Base-by-base conservation (phyloP, 2,888 invertebrate species). In the Lasioglossum malachurum region DNA sequence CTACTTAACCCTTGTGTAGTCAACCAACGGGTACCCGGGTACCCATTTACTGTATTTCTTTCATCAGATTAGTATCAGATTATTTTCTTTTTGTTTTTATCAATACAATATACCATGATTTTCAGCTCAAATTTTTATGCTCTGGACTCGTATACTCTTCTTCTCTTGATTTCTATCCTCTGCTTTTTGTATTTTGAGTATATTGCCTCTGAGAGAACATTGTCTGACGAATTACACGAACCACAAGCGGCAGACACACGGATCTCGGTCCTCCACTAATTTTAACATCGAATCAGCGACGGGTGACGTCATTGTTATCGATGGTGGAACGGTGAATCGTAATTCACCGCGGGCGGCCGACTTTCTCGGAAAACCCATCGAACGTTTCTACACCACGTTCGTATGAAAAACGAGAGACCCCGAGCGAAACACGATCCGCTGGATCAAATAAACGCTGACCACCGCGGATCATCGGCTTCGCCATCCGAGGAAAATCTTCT, bases 281-380 rank as follows among this genome's bases (percentile, higher is more conserved):
- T 87, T 87, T 87, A 87, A 87, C 77, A 72, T 83, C n/a, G 87
- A 83, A 80, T 87, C 83, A 83, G 67, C 71, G 69, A 69, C 69
- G 19, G n/a, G 5, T 87, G 87, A 87, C 87, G 81, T 87, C 87
- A 87, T 78, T 78, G 78, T 81, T 86, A 86, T 76, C 82, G 83
- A 44, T 31, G 57, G 60, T 82, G 76, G 64, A 75, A 75, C 53
- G n/a, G 53, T 16, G 46, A 69, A 85, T 64, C 79, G 79, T 80
- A 80, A 86, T 78, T 81, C 73, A 44, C 8, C 31, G 23, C 76
- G 76, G 72, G 46, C 16, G 78, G 67, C 35, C 57, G 53, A 80
- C 71, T 81, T 88, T 88, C 82, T 69, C 44, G 67, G 75, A 49
- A 78, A 83, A 82, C 41, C 35, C 57, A 78, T 82, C 27, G 73